Base-by-base conservation (phyloP, 1,140 invertebrate species). In the Drosophila santomea region DNA sequence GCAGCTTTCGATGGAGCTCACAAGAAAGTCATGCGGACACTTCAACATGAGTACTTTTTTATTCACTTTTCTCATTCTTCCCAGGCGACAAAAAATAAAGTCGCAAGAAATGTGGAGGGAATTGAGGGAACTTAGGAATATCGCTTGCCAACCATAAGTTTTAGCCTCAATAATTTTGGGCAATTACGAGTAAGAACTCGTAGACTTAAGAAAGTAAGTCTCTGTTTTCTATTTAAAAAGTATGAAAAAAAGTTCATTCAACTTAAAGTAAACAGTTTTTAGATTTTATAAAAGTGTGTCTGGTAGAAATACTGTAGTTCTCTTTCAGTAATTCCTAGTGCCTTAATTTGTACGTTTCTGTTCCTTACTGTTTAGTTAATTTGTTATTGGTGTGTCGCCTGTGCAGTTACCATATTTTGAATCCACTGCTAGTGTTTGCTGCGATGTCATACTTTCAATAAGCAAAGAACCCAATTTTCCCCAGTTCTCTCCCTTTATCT, bases 401-500 rank as follows among this genome's bases (percentile, higher is more conserved):
- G 64, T 48, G 12, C 43, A 12, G 6, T 17, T 41, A 10, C 50
- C 32, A 10, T 55, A n/a, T 44, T 45, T 74, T 36, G 45, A 20
- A 36, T 28, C 48, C 61, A 23, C 50, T 35, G 36, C 41, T 51
- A 75, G 55, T 78, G 62, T 86, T 72, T 20, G 58, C 78, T 68
- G 38, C 66, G 32, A 45, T 84, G 78, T 81, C 78, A 61, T 76
- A 88, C 83, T 73, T 76, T 84, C 80, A 83, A 88, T 83, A 80
- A 89, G 73, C 71, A 78, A 77, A 52, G 43, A 73, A 72, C 48
- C 71, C 69, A 66, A 68, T 68, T 68, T 68, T 39, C 47, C 61
- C 28, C 4, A 32, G 2, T 2, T 32, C 36, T 77, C 10, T 41
- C 12, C 44, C 50, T 57, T 32, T 4, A 32, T 44, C 14, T 48